Evolutionary conservation across 2,797 vertebrate genomes (phyloP), one percentile per base, ranked within the genome.

Genomic region (Sebastes steindachneri): DNA sequence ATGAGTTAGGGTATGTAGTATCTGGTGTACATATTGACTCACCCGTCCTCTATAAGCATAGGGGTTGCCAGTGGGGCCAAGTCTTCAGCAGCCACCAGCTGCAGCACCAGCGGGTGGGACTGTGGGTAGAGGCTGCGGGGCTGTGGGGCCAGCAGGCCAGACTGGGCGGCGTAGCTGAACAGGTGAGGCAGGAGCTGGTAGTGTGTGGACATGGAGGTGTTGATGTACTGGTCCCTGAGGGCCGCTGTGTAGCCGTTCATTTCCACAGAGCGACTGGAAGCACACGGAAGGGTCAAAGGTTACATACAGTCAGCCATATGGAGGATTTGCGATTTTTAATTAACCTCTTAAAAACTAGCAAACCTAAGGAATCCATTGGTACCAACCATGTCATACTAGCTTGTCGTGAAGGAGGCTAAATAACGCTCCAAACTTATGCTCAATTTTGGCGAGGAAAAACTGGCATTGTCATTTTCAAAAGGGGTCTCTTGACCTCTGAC

Each of bases 11-110:
- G 9, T n/a, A 8, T 19, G 14, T 7, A 14, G 8, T 6, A 19
- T 15, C 15, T 5, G n/a, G 3, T n/a, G 41, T 0, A 12, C 25
- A 14, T 9, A 4, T 4, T 0, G n/a, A 91, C 97, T 97, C 88
- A 99, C 98, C 98, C 98, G 1, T 99, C 98, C 90, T 99, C 98
- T 9, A 99, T 98, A 71, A 99, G 96, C 98, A 99, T 99, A 0
- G 98, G 98, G 0, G 98, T 99, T 78, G 95, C 92, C 5, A 99
- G 91, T 0, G 98, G 98, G 64, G 98, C 96, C 95, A 99, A 93
- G 88, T 99, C 98, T 84, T 99, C 98, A 0, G 98, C 98, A 1
- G 97, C 97, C 87, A 99, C 94, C 83, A 99, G 92, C 94, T 99
- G 98, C 90, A 96, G 95, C 92, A 99, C 97, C 63, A 99, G 95